Conservation (phyloP, 2,888 invertebrate genomes). For the Coecobrya sp. region DNA sequence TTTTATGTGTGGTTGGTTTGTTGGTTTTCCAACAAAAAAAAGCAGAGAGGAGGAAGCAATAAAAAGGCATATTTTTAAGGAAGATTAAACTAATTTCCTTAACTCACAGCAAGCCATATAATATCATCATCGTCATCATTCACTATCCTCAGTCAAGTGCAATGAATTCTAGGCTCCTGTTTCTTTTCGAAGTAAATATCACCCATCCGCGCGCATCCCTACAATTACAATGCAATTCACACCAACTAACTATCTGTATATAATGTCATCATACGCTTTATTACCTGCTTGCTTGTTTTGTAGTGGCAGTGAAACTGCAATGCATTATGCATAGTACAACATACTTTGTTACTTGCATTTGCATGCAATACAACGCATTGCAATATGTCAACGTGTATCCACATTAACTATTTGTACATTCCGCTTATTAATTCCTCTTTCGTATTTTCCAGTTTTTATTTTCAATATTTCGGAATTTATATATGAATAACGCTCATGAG, state of each 20-base stretch:
- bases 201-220: constrained; percentile 58
- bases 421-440: not conserved
- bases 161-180: constrained; percentile 40
- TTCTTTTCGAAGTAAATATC: not conserved
- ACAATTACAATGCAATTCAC: constrained; percentile 6
- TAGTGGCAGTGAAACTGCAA: not conserved
- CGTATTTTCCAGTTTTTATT: not conserved
- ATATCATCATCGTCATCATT: not conserved
- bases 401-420: not conserved
- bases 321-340: not conserved
- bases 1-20: constrained; percentile 41
- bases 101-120: constrained; percentile 58
- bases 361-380: not conserved
- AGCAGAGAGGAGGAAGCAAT: constrained; percentile 41
- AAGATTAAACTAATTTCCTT: constrained; percentile 70
- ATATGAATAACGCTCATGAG: constrained; percentile 67
- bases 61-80: constrained; percentile 57
- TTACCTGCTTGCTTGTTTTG: constrained; percentile 60
- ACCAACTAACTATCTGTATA: constrained; percentile 28
- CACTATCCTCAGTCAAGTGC: constrained; percentile 1
- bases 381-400: not conserved
- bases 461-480: constrained; percentile 41
- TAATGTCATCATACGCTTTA: constrained; percentile 78
- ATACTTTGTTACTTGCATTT: not conserved
- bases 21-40: constrained; percentile 36